phyloP scores from a whole-genome alignment of 2,797 vertebrate species.

The Acanthiza pusilla region DNA sequence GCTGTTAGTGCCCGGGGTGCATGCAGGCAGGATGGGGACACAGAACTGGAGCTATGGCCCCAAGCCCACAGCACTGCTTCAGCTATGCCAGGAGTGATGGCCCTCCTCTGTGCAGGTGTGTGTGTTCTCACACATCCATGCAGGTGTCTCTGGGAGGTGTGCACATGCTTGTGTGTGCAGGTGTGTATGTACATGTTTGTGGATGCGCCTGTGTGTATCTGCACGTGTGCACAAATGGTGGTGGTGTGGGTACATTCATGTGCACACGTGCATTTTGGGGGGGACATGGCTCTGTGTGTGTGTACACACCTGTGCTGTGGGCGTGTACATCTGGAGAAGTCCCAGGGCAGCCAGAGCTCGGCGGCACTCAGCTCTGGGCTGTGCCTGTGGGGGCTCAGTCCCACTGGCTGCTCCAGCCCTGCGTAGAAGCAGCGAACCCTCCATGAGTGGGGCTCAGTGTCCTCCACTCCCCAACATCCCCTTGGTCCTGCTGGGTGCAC shows the following conservation, averaged over 20 bases:
- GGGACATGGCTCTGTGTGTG: not conserved
- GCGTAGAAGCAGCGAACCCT: not conserved
- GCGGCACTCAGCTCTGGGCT: not conserved
- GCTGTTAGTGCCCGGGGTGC: not conserved
- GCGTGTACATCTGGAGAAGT: not conserved
- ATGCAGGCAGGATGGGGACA: accelerated
- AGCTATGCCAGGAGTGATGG: not conserved
- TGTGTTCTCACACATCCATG: not conserved
- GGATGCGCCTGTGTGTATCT: not conserved
- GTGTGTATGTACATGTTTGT: accelerated
- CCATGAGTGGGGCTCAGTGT: not conserved
- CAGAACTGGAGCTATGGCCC: not conserved
- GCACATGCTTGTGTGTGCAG: accelerated
- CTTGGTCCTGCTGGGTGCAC: accelerated
- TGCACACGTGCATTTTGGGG: not conserved
- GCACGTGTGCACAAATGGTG: not conserved
- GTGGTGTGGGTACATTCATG: not conserved
- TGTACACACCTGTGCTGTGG: accelerated
- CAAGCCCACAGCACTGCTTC: accelerated
- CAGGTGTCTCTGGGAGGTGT: not conserved
- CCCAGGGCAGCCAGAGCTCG: accelerated
- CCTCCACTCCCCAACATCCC: accelerated
- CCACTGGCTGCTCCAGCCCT: not conserved
- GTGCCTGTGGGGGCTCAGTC: not conserved
- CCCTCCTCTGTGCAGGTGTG: too few species aligned